Conservation (phyloP, 2,113 vertebrate genomes). For the Falcunculus frontatus region DNA sequence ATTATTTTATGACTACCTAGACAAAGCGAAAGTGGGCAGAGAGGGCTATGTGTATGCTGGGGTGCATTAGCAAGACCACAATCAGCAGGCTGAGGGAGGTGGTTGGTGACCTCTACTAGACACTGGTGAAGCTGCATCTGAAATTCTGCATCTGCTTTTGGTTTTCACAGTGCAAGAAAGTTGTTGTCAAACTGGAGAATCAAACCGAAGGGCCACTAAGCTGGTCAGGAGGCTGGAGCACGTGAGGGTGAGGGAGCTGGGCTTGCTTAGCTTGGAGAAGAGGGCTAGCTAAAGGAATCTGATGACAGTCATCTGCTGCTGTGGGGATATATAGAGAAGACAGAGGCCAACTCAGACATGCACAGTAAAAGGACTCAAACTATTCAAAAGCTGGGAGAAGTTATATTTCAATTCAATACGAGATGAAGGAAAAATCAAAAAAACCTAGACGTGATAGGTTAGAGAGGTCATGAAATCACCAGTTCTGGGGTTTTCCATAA, state of each 20-base stretch:
- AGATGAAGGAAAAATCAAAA: background rate
- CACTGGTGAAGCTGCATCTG: background rate
- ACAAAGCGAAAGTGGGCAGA: background rate
- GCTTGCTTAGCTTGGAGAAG: background rate
- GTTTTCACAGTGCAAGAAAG: background rate
- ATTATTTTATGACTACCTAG: background rate
- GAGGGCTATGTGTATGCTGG: background rate
- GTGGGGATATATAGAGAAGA: background rate
- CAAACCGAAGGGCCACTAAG: background rate
- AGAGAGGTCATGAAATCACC: background rate
- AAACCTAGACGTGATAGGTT: background rate
- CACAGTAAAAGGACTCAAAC: background rate
- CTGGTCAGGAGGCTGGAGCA: background rate
- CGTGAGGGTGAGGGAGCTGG: fast-evolving
- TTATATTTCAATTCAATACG: background rate
- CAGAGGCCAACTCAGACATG: background rate
- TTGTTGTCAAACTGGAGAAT: background rate
- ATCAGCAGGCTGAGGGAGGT: background rate
- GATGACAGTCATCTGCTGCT: background rate
- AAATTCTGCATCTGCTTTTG: background rate
- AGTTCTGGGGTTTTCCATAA: background rate
- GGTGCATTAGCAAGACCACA: background rate
- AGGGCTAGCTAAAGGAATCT: background rate
- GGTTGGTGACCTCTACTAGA: background rate
- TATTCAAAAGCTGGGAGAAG: background rate